Conservation (phyloP, 2,113 vertebrate genomes). For the Monopterus albus region DNA sequence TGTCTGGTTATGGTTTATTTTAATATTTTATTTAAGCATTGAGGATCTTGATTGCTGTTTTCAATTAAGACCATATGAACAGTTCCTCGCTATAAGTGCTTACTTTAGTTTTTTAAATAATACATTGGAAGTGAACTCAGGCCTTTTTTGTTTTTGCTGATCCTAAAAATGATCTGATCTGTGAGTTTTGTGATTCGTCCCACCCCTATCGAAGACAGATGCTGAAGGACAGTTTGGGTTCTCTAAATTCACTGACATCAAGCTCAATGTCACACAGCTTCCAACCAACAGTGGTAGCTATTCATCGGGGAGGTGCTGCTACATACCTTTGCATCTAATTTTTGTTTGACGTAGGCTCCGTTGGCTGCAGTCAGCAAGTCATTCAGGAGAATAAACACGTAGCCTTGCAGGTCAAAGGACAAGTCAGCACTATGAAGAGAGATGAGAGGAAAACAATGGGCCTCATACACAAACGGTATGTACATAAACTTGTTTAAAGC, state of each 20-base stretch:
- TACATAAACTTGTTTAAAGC: no score
- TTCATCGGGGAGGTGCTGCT: constrained; percentile 38
- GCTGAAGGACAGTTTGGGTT: constrained; percentile 36
- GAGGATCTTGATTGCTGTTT: no score
- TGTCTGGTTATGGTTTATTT: no score
- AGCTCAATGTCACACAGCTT: constrained; percentile 43
- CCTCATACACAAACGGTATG: no score
- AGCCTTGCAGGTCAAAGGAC: constrained; percentile 95
- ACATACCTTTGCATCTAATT: constrained; percentile 96
- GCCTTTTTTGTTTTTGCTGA: no score
- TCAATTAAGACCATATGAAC: no score
- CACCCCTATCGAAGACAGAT: constrained; percentile 19
- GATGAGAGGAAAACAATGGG: background rate
- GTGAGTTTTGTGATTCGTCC: no score
- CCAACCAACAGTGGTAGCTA: constrained; percentile 51
- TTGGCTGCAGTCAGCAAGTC: constrained; percentile 97
- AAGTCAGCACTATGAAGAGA: constrained; percentile 87
- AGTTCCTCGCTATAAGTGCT: no score
- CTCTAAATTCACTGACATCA: constrained; percentile 28
- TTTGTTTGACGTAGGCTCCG: constrained; percentile 97
- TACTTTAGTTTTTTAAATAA: no score
- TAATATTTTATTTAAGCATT: no score
- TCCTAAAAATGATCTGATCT: no score
- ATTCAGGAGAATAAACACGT: constrained; percentile 93
- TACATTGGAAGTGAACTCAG: no score